Conservation (phyloP, 2,888 invertebrate genomes). For the Lissocephala sabroskyi region DNA sequence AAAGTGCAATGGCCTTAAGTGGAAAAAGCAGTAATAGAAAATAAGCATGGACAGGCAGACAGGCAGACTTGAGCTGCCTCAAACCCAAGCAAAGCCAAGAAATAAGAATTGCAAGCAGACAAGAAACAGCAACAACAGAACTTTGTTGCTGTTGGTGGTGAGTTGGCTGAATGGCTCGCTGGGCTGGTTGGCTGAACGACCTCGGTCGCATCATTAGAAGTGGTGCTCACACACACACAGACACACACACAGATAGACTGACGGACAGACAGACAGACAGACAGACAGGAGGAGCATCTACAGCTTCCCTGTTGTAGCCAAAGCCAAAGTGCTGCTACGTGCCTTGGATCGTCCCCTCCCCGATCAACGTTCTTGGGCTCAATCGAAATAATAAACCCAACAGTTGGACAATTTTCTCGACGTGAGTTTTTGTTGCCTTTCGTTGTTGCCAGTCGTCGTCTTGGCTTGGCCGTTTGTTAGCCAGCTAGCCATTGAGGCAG, state of each 20-base stretch:
- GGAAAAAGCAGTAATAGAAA: conserved; percentile 66
- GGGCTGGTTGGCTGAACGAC: conserved; percentile 37
- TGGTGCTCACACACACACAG: conserved; percentile 42
- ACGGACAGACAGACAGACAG: neutral
- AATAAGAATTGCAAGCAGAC: conserved; percentile 50
- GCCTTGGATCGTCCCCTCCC: conserved; percentile 40
- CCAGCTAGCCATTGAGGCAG: neutral
- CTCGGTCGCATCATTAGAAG: conserved; percentile 63
- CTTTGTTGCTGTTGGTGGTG: conserved; percentile 28
- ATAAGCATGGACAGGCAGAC: conserved; percentile 52
- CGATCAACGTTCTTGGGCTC: conserved; percentile 19
- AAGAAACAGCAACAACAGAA: conserved; percentile 25
- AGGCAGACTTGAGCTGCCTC: neutral
- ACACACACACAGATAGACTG: conserved; percentile 26
- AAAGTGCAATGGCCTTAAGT: conserved; percentile 65
- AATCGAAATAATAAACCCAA: conserved; percentile 63
- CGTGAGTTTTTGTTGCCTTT: conserved; percentile 36
- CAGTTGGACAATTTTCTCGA: conserved; percentile 61
- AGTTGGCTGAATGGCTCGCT: neutral
- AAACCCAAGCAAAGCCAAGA: conserved; percentile 7
- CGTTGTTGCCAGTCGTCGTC: conserved; percentile 10
- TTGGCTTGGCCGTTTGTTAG: neutral
- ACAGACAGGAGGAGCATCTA: neutral
- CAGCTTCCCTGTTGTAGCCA: conserved; percentile 29
- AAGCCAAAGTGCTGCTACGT: conserved; percentile 63